Base-by-base conservation (phyloP, 2,888 invertebrate genomes). In the Cephus pulcher region DNA sequence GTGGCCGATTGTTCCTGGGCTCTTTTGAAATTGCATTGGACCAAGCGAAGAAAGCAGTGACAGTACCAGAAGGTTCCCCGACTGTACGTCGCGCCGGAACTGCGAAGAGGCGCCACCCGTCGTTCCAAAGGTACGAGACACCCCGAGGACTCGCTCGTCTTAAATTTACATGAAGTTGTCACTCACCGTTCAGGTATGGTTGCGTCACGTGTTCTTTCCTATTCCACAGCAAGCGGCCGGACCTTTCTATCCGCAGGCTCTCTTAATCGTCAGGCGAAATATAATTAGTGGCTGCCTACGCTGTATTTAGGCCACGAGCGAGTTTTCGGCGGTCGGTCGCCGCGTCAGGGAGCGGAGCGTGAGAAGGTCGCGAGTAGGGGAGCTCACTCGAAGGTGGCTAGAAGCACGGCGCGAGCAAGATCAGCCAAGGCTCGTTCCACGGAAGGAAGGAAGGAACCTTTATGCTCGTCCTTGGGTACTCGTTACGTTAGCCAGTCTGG, bases 221-320 rank as follows among this genome's bases (percentile, higher is more conserved):
- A 32, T 30, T 34, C 71, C 1, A 32, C 23, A 12, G 71, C 56
- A 15, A 23, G 9, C 71, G 32, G 12, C 71, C 11, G 12, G 71
- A 71, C 71, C 71, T 71, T 71, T 71, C 71, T 71, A 71, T 71
- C 71, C 71, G 71, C 71, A 23, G 71, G 71, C 71, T 71, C 70
- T 70, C 71, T 33, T 71, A 71, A 71, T 71, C 12, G 32, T 15
- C 33, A 4, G 34, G 32, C 71, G 71, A 71, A 71, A 71, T 71
- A 71, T 71, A 71, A 71, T 34, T 34, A 71, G 33, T 32, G 71
- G 11, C 71, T 34, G 12, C 12, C 71, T 23, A 34, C 32, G 32
- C 32, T 71, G 71, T n/a, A 34, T 33, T 71, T 71, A 32, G 71
- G 71, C 33, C 71, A 32, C 32, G 32, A 32, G 71, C 34, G 32